Percentiles rank a stretch among this genome's conserved stretches.
phyloP scores from a whole-genome alignment of 2,888 invertebrate species.

The Aporophyla lueneburgensis region DNA sequence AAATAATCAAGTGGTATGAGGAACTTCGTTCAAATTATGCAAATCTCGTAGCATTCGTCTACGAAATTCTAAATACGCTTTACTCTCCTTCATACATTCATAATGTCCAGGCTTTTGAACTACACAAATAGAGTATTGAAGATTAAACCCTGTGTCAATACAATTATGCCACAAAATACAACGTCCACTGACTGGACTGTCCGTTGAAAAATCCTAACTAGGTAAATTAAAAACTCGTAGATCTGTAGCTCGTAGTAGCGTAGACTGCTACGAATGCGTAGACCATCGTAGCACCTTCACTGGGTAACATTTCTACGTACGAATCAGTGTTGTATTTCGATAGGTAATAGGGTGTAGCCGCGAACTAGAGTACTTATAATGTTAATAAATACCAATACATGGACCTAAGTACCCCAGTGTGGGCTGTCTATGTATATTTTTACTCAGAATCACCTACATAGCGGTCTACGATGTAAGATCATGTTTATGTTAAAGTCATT shows the following conservation, averaged over 20 bases:
- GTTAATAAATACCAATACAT: neutral
- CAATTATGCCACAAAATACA: neutral
- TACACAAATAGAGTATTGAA: neutral
- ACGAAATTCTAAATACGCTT: neutral
- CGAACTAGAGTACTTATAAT: neutral
- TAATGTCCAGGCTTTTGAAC: neutral
- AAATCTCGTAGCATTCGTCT: constrained; percentile 10
- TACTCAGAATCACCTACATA: neutral
- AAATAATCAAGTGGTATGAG: neutral
- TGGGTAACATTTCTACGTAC: neutral
- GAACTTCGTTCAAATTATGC: neutral
- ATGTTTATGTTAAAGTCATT: neutral
- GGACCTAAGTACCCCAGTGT: neutral
- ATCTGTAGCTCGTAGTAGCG: constrained; percentile 44
- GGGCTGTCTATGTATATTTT: neutral
- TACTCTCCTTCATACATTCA: neutral
- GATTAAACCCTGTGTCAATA: neutral
- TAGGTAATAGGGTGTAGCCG: neutral
- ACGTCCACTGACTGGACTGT: neutral
- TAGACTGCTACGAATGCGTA: constrained; percentile 33
- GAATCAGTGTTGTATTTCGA: neutral
- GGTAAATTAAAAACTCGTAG: constrained; percentile 9
- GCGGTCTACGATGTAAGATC: constrained; percentile 1
- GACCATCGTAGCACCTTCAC: constrained; percentile 32
- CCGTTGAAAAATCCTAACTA: neutral